phyloP scores from a whole-genome alignment of 2,113 vertebrate genomes.

The Pogonocichla stellata region DNA sequence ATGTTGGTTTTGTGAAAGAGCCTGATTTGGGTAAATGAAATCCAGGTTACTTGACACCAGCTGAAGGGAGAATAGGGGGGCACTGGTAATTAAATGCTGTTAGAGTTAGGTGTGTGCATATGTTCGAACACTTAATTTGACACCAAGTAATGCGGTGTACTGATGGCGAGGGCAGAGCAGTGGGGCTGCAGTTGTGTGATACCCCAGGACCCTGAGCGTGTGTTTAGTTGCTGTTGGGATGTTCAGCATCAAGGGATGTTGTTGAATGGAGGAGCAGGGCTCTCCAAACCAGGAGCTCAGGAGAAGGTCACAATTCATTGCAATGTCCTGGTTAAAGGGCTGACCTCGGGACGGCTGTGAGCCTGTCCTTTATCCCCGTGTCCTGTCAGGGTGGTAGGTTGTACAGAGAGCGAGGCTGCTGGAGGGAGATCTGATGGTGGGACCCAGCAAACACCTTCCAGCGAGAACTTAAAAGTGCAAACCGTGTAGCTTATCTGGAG shows the following conservation, averaged over 20 bases:
- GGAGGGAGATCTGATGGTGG: not conserved
- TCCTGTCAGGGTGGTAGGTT: not conserved
- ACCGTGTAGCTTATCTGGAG: conserved; percentile 54
- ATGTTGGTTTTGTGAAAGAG: not conserved
- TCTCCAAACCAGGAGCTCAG: not conserved
- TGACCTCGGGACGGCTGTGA: not conserved
- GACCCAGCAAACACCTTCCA: conserved; percentile 51
- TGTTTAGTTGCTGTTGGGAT: not conserved
- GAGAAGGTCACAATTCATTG: not conserved
- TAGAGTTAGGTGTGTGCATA: not conserved
- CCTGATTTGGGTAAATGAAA: not conserved
- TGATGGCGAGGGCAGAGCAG: rapidly evolving
- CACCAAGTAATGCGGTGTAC: rapidly evolving
- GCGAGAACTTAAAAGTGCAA: conserved; percentile 44
- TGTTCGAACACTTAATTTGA: not conserved
- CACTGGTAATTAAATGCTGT: not conserved
- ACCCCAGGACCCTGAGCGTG: not conserved
- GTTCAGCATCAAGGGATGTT: not conserved
- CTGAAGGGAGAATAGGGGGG: not conserved
- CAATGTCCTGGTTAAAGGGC: rapidly evolving
- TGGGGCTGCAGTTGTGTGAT: rapidly evolving
- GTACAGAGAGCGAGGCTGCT: not conserved
- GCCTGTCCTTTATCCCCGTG: rapidly evolving
- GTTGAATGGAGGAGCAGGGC: not conserved
- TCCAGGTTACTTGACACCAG: not conserved